Conservation (phyloP, 1,140 invertebrate species). For the Drosophila pruinosa region DNA sequence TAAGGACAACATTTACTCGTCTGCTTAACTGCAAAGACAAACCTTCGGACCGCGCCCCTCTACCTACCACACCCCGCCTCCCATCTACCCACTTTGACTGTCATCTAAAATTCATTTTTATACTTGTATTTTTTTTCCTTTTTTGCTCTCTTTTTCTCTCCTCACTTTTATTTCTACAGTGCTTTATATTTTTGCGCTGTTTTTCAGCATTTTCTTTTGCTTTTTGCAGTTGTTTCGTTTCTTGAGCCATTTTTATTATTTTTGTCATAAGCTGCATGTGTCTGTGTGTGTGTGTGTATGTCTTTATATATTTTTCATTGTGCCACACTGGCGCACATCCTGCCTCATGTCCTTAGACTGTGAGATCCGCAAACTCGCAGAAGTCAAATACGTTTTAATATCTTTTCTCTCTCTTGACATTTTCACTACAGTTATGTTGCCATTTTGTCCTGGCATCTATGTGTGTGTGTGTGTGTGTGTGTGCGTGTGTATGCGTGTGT, state of each 20-base stretch:
- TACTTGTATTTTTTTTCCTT: conserved; percentile 62
- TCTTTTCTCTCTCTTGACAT: conserved; percentile 81
- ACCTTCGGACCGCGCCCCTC: conserved; percentile 34
- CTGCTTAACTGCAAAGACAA: conserved; percentile 80
- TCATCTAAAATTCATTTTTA: conserved; percentile 82
- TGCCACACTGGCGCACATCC: conserved; percentile 74
- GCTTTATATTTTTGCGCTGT: conserved; percentile 50
- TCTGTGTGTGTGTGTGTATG: conserved; percentile 17
- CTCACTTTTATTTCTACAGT: conserved; percentile 47
- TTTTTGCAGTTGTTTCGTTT: conserved; percentile 67
- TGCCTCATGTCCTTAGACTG: conserved; percentile 46
- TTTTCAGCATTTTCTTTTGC: conserved; percentile 55
- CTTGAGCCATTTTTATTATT: conserved; percentile 80
- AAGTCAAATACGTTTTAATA: conserved; percentile 81
- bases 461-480: not conserved
- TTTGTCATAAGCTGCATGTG: conserved; percentile 67
- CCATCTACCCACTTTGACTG: conserved; percentile 60
- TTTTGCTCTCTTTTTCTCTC: conserved; percentile 11
- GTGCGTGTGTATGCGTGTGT: conserved; percentile 4
- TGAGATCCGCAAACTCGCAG: conserved; percentile 67
- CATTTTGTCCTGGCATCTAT: conserved; percentile 58
- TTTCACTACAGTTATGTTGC: conserved; percentile 81
- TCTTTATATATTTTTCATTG: conserved; percentile 80
- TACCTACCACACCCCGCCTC: not conserved
- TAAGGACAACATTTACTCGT: conserved; percentile 79